Evolutionary conservation across 2,888 invertebrate species (phyloP), one percentile per base, ranked within the genome.

Genomic region (Drosophila stalkeri): DNA sequence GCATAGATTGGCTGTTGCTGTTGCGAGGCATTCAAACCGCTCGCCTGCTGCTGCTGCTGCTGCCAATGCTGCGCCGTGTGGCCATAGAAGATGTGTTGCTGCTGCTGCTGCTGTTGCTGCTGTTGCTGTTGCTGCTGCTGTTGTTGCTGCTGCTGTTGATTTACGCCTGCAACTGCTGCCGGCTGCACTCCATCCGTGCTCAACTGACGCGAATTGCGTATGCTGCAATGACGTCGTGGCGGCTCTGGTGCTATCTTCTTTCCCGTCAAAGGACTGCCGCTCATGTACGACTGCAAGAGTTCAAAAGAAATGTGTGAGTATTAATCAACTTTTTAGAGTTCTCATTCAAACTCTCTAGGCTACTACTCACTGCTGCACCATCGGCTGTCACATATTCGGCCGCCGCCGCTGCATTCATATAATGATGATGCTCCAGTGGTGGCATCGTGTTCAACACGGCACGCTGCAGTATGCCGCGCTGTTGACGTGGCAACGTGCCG

Each of bases 401-500:
- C 37, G 92, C 92, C 27, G 92, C 92, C 8, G 93, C 91, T 23
- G 92, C 92, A 83, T 92, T 92, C 92, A 92, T 92, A 51, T 92
- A 92, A 68, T 92, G 92, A 82, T 92, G 92, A 81, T 92, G 92
- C 73, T 93, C 92, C 75, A 92, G 69, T 27, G 91, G 90, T 35
- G 92, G 93, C 93, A 92, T 92, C 12, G 91, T 92, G 46, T 92
- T 93, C 20, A 92, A 71, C 55, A 92, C 92, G 7, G 93, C 92
- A 27, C 92, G 88, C 52, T 93, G 93, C 31, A 92, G 81, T 54
- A 92, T 91, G 67, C 92, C 92, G n/a, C 92, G 90, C 76, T 97
- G 94, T 6, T 97, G 98, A 64, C 98, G 95, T 0, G 98, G 98
- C 72, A 98, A 93, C 0, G 98, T 98, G 9, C 98, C 97, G 2